phyloP scores from a whole-genome alignment of 2,113 vertebrate genomes.

The Holacanthus passer region DNA sequence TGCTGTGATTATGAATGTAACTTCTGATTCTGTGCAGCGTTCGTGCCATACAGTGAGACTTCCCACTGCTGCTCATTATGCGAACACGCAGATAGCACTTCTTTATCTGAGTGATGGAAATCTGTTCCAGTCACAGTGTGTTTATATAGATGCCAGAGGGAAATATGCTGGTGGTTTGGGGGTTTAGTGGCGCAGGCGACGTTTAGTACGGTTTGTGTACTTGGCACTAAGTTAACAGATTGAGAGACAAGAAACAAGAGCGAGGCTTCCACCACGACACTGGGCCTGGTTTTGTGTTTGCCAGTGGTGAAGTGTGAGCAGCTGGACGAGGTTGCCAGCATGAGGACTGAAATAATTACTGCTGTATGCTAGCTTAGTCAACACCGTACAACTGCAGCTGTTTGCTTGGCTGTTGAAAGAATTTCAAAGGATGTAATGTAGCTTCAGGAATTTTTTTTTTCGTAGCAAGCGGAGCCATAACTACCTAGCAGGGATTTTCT shows the following conservation, averaged over 20 bases:
- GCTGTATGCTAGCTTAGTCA: conserved; percentile 62
- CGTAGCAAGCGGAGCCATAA: conserved; percentile 8
- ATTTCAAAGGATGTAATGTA: conserved; percentile 53
- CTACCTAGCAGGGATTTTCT: conserved; percentile 15
- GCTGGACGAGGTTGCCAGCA: conserved; percentile 74
- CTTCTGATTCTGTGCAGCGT: conserved; percentile 29
- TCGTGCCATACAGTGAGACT: conserved; percentile 25
- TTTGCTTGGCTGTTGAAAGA: conserved; percentile 69
- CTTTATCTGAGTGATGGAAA: conserved; percentile 51
- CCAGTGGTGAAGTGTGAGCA: conserved; percentile 74
- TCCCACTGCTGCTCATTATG: conserved; percentile 38
- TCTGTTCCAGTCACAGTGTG: conserved; percentile 39
- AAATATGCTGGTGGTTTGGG: conserved; percentile 63
- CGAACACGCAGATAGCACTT: conserved; percentile 39
- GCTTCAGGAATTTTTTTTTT: conserved; percentile 7
- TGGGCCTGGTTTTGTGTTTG: conserved; percentile 56
- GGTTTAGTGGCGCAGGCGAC: conserved; percentile 48
- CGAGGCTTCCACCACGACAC: conserved; percentile 32
- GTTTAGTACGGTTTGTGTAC: conserved; percentile 63
- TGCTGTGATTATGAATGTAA: conserved; percentile 34
- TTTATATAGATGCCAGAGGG: conserved; percentile 56
- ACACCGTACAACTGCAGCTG: conserved; percentile 69
- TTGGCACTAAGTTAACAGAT: conserved; percentile 65
- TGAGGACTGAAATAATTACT: conserved; percentile 74
- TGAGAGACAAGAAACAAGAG: conserved; percentile 56